A percentile compares a stretch with the other conserved stretches of the same genome.
phyloP scores from a whole-genome alignment of 1,140 invertebrate genomes.

The Caenorhabditis tropicalis region DNA sequence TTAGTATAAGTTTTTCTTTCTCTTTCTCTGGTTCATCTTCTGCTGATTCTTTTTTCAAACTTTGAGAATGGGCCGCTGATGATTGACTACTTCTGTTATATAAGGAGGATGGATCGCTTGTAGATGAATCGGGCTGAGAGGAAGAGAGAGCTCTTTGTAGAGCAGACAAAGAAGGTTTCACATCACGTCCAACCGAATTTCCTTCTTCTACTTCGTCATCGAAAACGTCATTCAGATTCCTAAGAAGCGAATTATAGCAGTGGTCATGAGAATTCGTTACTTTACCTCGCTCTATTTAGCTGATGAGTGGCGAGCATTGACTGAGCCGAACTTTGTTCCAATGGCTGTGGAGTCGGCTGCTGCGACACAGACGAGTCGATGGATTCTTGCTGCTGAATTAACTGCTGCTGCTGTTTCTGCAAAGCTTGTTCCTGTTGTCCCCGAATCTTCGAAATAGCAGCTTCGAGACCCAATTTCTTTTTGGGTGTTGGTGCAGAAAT shows the following conservation, averaged over 20 bases:
- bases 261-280: not conserved
- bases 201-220: not conserved
- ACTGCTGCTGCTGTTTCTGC: conserved; percentile 28
- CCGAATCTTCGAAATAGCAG: not conserved
- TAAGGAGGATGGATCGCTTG: not conserved
- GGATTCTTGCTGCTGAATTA: not conserved
- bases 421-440: conserved; percentile 12
- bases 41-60: not conserved
- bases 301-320: not conserved
- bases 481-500: conserved; percentile 2
- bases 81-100: not conserved
- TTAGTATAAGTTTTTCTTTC: not conserved
- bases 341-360: not conserved
- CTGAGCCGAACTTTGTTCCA: not conserved
- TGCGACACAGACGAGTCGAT: not conserved
- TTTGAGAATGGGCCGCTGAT: not conserved
- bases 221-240: not conserved
- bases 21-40: not conserved
- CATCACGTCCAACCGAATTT: not conserved
- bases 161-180: not conserved
- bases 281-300: conserved; percentile 1
- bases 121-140: not conserved
- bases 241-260: not conserved
- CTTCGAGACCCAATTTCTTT: conserved; percentile 16
- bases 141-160: not conserved